These are phyloP conservation scores for Oconnorella tubifera DNA, from an alignment of 2,888 invertebrate genomes.

Conservation along the genomic window DNA sequence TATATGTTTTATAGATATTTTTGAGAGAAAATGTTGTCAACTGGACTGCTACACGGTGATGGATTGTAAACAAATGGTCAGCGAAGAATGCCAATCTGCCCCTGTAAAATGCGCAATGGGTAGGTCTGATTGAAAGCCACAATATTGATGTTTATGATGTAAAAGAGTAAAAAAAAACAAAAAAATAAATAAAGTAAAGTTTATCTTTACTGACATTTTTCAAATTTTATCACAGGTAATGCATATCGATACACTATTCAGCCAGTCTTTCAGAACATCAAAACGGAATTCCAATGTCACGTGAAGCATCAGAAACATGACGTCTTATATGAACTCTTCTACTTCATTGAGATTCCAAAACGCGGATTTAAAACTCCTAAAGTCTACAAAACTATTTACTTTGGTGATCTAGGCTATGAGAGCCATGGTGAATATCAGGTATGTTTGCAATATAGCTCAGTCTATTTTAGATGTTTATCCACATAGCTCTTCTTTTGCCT, in stretches of 20 bases:
- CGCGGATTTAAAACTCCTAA: conserved; percentile 27
- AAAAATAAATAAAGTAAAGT: no score
- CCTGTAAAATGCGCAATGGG: conserved; percentile 48
- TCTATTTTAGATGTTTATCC: no score
- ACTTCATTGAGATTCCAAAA: conserved; percentile 29
- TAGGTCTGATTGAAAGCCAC: no score
- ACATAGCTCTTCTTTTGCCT: no score
- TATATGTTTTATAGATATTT: conserved; percentile 26
- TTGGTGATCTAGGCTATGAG: conserved; percentile 27
- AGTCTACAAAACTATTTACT: conserved; percentile 30
- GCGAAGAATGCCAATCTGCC: conserved; percentile 42
- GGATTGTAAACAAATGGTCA: conserved; percentile 42
- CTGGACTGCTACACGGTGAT: conserved; percentile 44
- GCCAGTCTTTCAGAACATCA: conserved; percentile 45
- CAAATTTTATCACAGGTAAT: conserved; percentile 46
- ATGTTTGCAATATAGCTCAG: neutral
- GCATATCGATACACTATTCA: conserved; percentile 47
- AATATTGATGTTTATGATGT: no score
- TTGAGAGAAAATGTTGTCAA: conserved; percentile 38
- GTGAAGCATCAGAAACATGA: conserved; percentile 25
- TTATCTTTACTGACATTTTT: no score
- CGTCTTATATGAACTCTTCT: conserved; percentile 34
- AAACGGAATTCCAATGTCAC: conserved; percentile 36
- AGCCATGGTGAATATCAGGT: conserved; percentile 30
- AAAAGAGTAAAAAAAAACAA: no score